Conservation (phyloP, 1,140 invertebrate genomes). For the Arctopsyche grandis region DNA sequence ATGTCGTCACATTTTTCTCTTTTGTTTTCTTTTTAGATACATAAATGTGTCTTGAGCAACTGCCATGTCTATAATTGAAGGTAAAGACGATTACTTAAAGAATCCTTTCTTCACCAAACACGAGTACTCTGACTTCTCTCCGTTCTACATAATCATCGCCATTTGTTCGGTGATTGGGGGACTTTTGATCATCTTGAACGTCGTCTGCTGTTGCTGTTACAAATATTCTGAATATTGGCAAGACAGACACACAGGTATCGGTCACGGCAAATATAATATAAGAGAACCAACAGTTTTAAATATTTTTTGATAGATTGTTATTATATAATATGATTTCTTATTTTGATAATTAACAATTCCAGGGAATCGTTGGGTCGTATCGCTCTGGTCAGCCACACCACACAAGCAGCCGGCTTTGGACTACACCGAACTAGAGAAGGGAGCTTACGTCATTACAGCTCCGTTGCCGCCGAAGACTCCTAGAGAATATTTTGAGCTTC, state of each 20-base stretch:
- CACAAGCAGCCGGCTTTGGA: conserved; percentile 85
- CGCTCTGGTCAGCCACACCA: conserved; percentile 83
- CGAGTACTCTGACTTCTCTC: conserved; percentile 73
- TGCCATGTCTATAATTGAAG: conserved; percentile 73
- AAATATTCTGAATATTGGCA: conserved; percentile 82
- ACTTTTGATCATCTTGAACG: conserved; percentile 77
- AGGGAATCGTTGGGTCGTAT: conserved; percentile 86
- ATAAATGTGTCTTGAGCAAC: not conserved
- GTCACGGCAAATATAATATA: conserved; percentile 30
- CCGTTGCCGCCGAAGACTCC: conserved; percentile 55
- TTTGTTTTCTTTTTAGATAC: conserved; percentile 3
- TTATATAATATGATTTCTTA: too few relatives aligned
- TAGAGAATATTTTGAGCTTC: conserved; percentile 78
- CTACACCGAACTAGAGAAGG: conserved; percentile 75
- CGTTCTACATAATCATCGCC: conserved; percentile 82
- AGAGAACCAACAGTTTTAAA: too few relatives aligned
- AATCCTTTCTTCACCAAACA: conserved; percentile 73
- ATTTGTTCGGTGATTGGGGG: conserved; percentile 78
- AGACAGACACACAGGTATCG: conserved; percentile 80
- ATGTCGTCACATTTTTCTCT: not conserved
- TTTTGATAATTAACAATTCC: too few relatives aligned
- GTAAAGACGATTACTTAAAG: conserved; percentile 72
- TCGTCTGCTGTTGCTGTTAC: conserved; percentile 79
- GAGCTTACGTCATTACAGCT: conserved; percentile 58
- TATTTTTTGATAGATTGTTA: too few relatives aligned